Base-by-base conservation (phyloP, 1,140 invertebrate genomes). In the Xylocopa sonorina region DNA sequence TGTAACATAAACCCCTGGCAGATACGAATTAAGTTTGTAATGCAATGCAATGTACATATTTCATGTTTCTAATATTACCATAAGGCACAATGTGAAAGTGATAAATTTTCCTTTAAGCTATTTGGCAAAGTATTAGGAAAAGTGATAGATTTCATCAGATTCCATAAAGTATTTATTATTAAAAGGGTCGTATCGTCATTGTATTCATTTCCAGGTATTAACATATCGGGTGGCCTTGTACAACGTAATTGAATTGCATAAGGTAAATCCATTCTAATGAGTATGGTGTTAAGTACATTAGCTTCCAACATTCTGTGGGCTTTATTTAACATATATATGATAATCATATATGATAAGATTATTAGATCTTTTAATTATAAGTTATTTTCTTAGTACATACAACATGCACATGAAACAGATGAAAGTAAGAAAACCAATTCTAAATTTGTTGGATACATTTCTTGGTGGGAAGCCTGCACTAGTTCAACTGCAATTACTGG, bases 261-360 rank as follows among this genome's bases (percentile, higher is more conserved):
- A 16, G 66, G 53, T 21, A 86, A 71, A 63, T 87, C 77, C 69
- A 91, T 79, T 82, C 86, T 88, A 10, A 67, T 51, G 3, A 91
- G 41, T 18, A 92, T 62, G 34, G 66, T 27, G 66, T 89, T 81
- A 16, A 90, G 67, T 34, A 90, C 73, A 46, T 87, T 85, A 57
- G 73, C 84, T 51, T 85, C 62, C 10, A 91, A 16, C 81, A 92
- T 87, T 74, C 63, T 90, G n/a, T 79, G 50, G 83, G 88, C 91
- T 92, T 76, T 48, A 53, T 66, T 78, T 29, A 38, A 43, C 2
- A 34, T 62, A n/a, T 51, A 24, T 29, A 38, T 1, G 43, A 12
- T 10, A 27, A n/a, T 32, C 29, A 27, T 24, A 67, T 24, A 74
- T 50, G n/a, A 38, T 48, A 66, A 48, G 9, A 24, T 6, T 38